Conservation (phyloP, 2,797 vertebrate genomes). For the Premnoplex brunnescens region DNA sequence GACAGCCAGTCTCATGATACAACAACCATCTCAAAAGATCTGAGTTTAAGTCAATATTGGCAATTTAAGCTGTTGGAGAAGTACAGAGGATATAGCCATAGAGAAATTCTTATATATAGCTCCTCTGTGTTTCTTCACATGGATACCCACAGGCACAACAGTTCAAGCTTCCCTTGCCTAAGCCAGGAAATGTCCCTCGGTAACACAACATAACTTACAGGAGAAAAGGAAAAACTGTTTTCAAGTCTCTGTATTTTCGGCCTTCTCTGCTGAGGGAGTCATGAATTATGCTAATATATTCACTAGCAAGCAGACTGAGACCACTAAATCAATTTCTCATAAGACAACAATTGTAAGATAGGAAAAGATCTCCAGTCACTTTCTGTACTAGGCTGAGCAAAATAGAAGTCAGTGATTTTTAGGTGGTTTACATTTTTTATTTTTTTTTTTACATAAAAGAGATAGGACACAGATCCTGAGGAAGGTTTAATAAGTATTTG, state of each 20-base stretch:
- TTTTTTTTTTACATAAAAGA: neutral
- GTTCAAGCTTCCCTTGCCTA: neutral
- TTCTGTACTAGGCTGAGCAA: neutral
- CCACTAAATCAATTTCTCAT: neutral
- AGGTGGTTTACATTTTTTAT: neutral
- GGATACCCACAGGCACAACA: neutral
- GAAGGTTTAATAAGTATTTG: neutral
- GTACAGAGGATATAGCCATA: neutral
- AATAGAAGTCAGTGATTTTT: neutral
- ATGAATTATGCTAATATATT: conserved; percentile 1
- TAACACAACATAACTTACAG: neutral
- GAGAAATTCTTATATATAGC: neutral
- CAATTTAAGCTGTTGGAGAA: neutral
- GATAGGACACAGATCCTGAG: neutral
- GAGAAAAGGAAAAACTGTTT: neutral
- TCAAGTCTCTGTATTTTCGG: neutral
- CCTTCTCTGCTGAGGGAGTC: neutral
- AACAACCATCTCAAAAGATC: neutral
- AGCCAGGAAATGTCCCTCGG: neutral
- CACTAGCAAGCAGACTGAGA: conserved; percentile 1
- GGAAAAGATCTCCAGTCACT: neutral
- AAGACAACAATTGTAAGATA: neutral
- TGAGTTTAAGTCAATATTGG: neutral
- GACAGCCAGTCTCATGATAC: neutral
- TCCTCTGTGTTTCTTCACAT: neutral